Base-by-base conservation (phyloP, 2,113 vertebrate genomes). In the Anthoscopus minutus region DNA sequence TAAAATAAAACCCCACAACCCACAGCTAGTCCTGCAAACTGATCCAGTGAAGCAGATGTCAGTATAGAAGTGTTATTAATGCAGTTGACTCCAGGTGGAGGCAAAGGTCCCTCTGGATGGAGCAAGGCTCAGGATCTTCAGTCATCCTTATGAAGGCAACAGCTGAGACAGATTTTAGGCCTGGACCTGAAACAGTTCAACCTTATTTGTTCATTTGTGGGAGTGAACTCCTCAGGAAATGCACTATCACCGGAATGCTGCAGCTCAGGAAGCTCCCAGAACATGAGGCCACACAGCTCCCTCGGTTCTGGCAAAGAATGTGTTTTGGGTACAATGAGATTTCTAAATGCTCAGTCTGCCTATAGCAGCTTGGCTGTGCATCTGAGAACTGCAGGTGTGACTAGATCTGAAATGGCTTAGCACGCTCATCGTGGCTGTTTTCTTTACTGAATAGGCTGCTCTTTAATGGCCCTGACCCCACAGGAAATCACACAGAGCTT, bases 21-120 rank as follows among this genome's bases (percentile, higher is more conserved):
- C 47, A 58, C 54, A n/a, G 54, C 38, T 51, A 74, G 40, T 88
- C 38, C 60, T 90, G 76, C 44, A 86, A 78, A 57, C 2, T 19
- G 51, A 31, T 66, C 15, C 65, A 70, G 30, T 20, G 48, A 81
- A 82, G 58, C 50, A 69, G 78, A 71, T 19, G n/a, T 40, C 57
- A 81, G 30, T 10, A 16, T 1, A 81, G 38, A 31, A 50, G 19
- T 67, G 72, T 74, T 60, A 64, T 92, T 88, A 96, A 88, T 90
- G 72, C 60, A 45, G 56, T 9, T 74, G 69, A 92, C 86, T 94
- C 79, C 88, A 96, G 81, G 76, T 78, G 92, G 86, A 94, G 45
- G 82, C 80, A 95, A 88, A 93, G 51, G 61, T 90, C 85, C 21
- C 60, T 88, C 53, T 80, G 62, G 61, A 70, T 2, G 24, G 50